These are phyloP conservation scores for Gymnoscopelus microlampas DNA, from an alignment of 2,797 vertebrate species.

Conservation along the genomic window DNA sequence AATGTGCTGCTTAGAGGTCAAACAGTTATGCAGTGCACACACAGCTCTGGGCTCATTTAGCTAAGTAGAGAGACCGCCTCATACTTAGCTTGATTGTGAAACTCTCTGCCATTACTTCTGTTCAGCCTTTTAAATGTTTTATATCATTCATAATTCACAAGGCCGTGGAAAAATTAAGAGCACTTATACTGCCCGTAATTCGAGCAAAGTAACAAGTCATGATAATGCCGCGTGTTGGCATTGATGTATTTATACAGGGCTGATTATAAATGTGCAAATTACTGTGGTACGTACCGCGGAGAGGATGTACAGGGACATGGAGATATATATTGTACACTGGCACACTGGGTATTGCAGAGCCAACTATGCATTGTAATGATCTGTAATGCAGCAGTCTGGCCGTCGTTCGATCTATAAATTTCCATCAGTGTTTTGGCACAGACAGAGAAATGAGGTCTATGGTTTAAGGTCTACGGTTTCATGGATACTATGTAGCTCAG, in stretches of 20 bases:
- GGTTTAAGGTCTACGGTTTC: slow-evolving; percentile 37
- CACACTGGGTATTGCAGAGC: slow-evolving; percentile 18
- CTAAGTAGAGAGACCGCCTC: slow-evolving; percentile 57
- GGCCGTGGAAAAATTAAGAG: slow-evolving; percentile 61
- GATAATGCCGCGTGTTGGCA: slow-evolving; percentile 51
- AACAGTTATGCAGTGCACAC: slow-evolving; percentile 50
- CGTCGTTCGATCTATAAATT: slow-evolving; percentile 44
- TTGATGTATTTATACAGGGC: slow-evolving; percentile 65
- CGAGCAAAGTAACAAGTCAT: slow-evolving; percentile 59
- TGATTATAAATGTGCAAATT: slow-evolving; percentile 74
- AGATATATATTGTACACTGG: slow-evolving; percentile 66
- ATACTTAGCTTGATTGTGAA: slow-evolving; percentile 69
- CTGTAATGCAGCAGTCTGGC: slow-evolving; percentile 49
- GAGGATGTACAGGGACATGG: slow-evolving; percentile 48
- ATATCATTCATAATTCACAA: slow-evolving; percentile 73
- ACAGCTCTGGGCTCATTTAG: slow-evolving; percentile 65
- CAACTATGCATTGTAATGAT: slow-evolving; percentile 36
- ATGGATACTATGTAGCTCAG: not conserved
- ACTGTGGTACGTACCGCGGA: slow-evolving; percentile 62
- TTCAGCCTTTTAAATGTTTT: slow-evolving; percentile 65
- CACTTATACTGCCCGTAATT: slow-evolving; percentile 66
- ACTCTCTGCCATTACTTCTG: slow-evolving; percentile 52
- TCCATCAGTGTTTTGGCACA: slow-evolving; percentile 45
- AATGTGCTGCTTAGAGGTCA: slow-evolving; percentile 73
- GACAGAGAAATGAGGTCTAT: slow-evolving; percentile 30